Evolutionary conservation across 37 sponge, comb jelly and placozoan genomes (phyloP).

Genomic region (Trichoplax adhaerens): DNA sequence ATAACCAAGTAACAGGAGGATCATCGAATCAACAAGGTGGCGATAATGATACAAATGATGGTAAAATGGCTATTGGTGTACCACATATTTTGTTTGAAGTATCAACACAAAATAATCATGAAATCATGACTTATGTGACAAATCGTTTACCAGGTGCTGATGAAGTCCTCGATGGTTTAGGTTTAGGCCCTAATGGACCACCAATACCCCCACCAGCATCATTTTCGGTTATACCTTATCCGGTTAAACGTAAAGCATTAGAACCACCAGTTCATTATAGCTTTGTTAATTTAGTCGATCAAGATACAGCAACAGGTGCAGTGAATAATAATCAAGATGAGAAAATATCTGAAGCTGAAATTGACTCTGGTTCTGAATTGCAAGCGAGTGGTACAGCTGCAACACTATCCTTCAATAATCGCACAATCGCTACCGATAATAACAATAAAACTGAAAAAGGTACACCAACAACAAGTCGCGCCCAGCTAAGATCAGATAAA

Average conservation of each 20-base stretch:
- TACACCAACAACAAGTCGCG: too few species aligned
- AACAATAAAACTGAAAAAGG: too few species aligned
- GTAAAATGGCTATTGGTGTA: conserved; percentile 58
- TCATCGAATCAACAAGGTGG: neutral
- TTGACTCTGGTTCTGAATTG: too few species aligned
- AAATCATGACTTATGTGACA: neutral
- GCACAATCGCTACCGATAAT: too few species aligned
- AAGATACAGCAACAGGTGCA: conserved; percentile 40
- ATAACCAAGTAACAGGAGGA: too few species aligned
- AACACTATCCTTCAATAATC: too few species aligned
- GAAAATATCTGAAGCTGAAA: too few species aligned
- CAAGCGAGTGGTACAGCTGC: too few species aligned
- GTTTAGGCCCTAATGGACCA: conserved; percentile 61
- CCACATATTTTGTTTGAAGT: conserved; percentile 37
- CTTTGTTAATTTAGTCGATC: conserved; percentile 22
- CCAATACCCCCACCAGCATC: conserved; percentile 55
- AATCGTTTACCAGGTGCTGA: conserved; percentile 16
- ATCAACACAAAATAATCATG: too few species aligned
- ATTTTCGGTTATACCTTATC: conserved; percentile 53
- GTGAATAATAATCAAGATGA: neutral
- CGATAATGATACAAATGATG: conserved; percentile 18
- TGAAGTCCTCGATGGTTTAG: conserved; percentile 37
- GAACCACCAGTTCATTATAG: conserved; percentile 11
- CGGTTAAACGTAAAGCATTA: conserved; percentile 32
- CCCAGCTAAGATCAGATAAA: too few species aligned